Evolutionary conservation across 2,888 invertebrate species (phyloP), one percentile per base, ranked within the genome.

Genomic region (Gonocerus acuteangulatus): DNA sequence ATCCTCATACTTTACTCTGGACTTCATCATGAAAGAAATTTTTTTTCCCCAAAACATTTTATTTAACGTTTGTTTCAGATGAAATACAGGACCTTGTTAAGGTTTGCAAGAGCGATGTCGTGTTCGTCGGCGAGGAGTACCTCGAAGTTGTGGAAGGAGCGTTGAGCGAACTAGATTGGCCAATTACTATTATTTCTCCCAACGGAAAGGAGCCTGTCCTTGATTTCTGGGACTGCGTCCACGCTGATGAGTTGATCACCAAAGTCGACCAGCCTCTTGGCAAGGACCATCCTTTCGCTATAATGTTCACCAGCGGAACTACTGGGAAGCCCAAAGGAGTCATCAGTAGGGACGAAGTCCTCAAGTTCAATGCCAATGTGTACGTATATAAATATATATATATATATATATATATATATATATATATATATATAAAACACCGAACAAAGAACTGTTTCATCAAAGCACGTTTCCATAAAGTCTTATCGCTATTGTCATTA

Each of bases 221-320:
- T 21, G 42, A 54, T 3, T 54, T 9, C 16, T 21, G 39, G 9
- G 9, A 6, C 0, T 36, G 36, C n/a, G 6, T 54, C 15, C n/a
- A 21, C 7, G 9, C 1, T 11, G 34, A 32, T 11, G 7, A 49
- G 9, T 18, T 18, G 1, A n/a, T 49, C 15, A 2, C n/a, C 1
- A 2, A 16, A 18, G 49, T 27, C 23, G 9, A 15, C 4, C 13
- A 2, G 6, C 32, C 27, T 18, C 18, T 32, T 0, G 49, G 49
- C 2, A 32, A 32, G 15, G 49, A 49, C 13, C 49, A 49, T 18
- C 2, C 2, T 7, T 4, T 49, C 15, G 13, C 39, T 16, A 45
- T 61, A 4, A 52, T 61, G 52, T 61, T 61, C 21, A 61, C 61
- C 6, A 61, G 61, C 21, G 61, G 61, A 1, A 61, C 61, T 1